Percentiles rank a stretch among this genome's conserved stretches.
Evolutionary conservation across 2,888 invertebrate genomes (phyloP).

Genomic region (Andrena dorsata): DNA sequence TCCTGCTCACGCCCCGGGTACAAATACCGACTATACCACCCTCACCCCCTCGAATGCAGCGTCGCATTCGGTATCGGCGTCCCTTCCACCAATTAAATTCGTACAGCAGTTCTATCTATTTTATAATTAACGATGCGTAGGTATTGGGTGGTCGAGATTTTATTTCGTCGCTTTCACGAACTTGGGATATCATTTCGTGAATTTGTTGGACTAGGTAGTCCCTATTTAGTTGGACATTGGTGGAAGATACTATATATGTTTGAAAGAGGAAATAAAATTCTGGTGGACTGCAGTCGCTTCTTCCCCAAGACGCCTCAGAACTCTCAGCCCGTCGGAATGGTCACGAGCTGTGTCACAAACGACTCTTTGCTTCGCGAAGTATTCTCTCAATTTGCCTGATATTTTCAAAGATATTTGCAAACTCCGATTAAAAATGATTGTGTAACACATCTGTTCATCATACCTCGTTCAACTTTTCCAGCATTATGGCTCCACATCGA

Average conservation of each 20-base stretch:
- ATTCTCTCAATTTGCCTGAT: background rate
- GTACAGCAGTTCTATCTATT: background rate
- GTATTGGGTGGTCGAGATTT: too few species aligned
- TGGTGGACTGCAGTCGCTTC: background rate
- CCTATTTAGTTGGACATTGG: too few species aligned
- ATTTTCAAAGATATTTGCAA: background rate
- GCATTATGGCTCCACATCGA: too few species aligned
- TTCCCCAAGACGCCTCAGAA: background rate
- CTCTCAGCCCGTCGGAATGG: background rate
- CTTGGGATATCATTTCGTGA: too few species aligned
- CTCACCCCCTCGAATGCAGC: background rate
- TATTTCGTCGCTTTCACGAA: too few species aligned
- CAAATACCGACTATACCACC: background rate
- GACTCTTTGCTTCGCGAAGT: background rate
- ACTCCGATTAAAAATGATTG: background rate
- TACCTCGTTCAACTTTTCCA: too few species aligned
- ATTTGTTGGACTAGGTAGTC: too few species aligned
- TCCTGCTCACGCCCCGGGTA: background rate
- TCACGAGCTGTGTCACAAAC: background rate
- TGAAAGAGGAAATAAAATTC: too few species aligned
- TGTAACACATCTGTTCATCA: too few species aligned
- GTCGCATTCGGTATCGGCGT: background rate
- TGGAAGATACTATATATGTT: too few species aligned
- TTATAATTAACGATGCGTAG: background rate
- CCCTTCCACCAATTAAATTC: background rate